Conservation (phyloP, 2,888 invertebrate species). For the Euzophera pinguis region DNA sequence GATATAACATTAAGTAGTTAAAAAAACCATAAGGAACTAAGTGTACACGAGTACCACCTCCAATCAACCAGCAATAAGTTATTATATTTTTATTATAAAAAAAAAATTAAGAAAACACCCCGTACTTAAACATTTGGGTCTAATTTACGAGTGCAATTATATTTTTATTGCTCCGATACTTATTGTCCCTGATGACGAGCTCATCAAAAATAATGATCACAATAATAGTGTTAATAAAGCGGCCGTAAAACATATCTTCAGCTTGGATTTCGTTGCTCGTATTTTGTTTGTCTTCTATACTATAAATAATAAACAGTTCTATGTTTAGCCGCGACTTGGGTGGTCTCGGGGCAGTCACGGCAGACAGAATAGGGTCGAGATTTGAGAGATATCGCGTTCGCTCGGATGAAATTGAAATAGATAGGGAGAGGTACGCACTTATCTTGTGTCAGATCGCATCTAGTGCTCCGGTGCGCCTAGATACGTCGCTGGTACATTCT, state of each 20-base stretch:
- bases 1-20: no score
- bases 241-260: conserved; percentile 41
- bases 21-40: no score
- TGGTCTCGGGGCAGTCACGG: conserved; percentile 61
- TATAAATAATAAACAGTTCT: conserved; percentile 63
- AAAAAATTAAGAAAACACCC: not conserved
- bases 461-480: conserved; percentile 65
- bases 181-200: conserved; percentile 17
- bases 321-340: conserved; percentile 69
- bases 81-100: no score
- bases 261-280: conserved; percentile 52
- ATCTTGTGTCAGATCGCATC: conserved; percentile 69
- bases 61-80: no score
- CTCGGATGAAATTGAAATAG: conserved; percentile 71
- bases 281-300: conserved; percentile 43
- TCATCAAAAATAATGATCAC: conserved; percentile 21
- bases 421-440: conserved; percentile 53
- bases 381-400: conserved; percentile 66
- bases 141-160: conserved; percentile 25
- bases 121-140: conserved; percentile 9
- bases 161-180: conserved; percentile 41
- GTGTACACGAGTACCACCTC: no score
- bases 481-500: conserved; percentile 55
- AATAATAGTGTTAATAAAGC: conserved; percentile 24
- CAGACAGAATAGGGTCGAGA: conserved; percentile 68